Evolutionary conservation across 2,113 vertebrate species (phyloP), one percentile per base, ranked within the genome.

Genomic region (Chrysochloris asiatica): DNA sequence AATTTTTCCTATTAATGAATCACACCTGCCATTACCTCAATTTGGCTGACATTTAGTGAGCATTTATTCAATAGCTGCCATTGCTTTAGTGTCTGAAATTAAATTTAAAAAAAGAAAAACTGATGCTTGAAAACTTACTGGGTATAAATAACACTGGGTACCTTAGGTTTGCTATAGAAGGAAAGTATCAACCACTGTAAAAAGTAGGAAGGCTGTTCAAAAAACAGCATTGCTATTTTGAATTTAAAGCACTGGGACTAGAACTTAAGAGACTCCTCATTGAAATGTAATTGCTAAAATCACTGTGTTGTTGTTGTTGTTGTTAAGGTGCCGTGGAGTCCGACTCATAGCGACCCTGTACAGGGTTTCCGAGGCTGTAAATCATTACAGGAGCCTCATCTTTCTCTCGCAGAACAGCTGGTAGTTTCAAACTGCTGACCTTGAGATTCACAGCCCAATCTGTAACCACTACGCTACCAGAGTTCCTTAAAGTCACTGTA

Each of bases 1-100:
- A 38, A 24, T 16, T 72, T 85, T 90, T 81, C 45, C 52, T 94
- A 19, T 71, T 89, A 86, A 41, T 88, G 85, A 63, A 28, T 83
- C 30, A 83, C 26, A 75, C 2, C 63, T 92, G 16, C 10, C 6
- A 38, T 93, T 90, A 22, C 77, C 63, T 94, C 47, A 73, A 0
- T 79, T 85, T 95, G 75, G 45, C 45, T 93, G 77, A 87, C 78
- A 76, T 63, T 91, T 94, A 81, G 50, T 86, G 45, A 43, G 56
- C 78, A 45, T 1, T 47, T 11, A 22, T 26, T 79, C 38, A 91
- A 1, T 79, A 52, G 3, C 45, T 89, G 50, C 3, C 22, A 76
- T 56, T 93, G 41, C 54, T 69, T 76, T 91, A 21, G 14, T 89
- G 28, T 81, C 33, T 77, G 0, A 72, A 72, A 84, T 79, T 11